Base-by-base conservation (phyloP, 2,888 invertebrate genomes). In the Nebria brevicollis region DNA sequence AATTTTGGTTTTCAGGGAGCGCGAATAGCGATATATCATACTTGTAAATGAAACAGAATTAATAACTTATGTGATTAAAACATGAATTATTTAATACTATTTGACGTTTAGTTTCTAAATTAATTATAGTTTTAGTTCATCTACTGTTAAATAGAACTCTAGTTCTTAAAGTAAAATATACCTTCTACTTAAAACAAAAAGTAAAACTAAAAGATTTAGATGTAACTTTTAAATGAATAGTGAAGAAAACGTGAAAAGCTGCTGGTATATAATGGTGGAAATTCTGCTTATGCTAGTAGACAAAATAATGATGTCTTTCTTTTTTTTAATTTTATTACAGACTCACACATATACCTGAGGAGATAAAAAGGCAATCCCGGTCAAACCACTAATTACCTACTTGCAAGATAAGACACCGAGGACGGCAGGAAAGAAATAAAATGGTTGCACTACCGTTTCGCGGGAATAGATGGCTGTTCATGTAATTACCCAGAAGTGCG, bases 321-420 rank as follows among this genome's bases (percentile, higher is more conserved):
- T 66, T 78, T 78, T 79, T 74, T 79, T 74, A 79, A 79, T 79
- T 79, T 79, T 79, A 79, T 79, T 79, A 79, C 68, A 79, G 74
- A 66, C 54, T 6, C 54, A 54, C 54, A 79, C 66, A 75, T 20
- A 70, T 73, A 79, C 79, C 79, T 79, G 54, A 54, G 75, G 77
- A 79, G 79, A 79, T 79, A 79, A 75, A 78, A 75, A 74, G 79
- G 68, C 79, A 79, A 79, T 79, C 79, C 79, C 79, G 79, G 79
- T 79, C 79, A 79, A 77, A 73, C 79, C 79, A 79, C 75, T 79
- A 79, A 79, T 79, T 79, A 79, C 73, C 74, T 73, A 78, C 79
- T 75, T 73, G 78, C 74, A 74, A 70, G 73, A 77, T 77, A 77
- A 79, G 74, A 41, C 43, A 66, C 20, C 15, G 78, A 13, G 79